phyloP scores from a whole-genome alignment of 1,140 invertebrate genomes.

The Achatina immaculata region DNA sequence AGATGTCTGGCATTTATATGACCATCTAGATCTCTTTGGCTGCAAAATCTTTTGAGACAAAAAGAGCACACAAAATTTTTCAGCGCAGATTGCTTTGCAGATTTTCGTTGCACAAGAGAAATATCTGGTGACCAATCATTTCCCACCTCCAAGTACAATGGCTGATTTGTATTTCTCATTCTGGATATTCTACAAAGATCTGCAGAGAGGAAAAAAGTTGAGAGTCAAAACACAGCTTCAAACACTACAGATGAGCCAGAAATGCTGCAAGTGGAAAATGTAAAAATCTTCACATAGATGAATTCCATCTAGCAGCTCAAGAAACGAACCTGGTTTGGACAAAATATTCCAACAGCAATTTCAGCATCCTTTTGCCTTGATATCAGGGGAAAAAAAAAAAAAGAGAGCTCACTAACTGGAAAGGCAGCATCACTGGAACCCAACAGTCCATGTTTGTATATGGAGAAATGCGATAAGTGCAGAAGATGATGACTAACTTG shows the following conservation, averaged over 20 bases:
- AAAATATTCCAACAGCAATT: no score
- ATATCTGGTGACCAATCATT: not conserved
- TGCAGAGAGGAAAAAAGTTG: conserved; percentile 4
- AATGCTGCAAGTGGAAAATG: not conserved
- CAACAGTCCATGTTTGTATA: no score
- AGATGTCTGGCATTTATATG: conserved; percentile 37
- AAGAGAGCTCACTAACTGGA: no score
- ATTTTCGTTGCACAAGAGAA: not conserved
- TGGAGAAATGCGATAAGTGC: no score
- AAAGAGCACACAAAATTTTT: conserved; percentile 34
- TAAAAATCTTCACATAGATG: no score
- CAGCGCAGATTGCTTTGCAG: not conserved
- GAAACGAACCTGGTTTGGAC: no score
- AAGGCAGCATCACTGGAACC: no score
- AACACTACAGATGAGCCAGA: not conserved
- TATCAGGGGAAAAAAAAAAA: no score
- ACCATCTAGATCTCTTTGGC: conserved; percentile 26
- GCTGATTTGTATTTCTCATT: conserved; percentile 3
- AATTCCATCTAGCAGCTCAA: no score
- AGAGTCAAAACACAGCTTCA: not conserved
- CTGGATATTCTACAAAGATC: not conserved
- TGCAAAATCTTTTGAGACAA: conserved; percentile 35
- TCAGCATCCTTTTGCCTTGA: no score
- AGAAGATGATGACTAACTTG: no score
- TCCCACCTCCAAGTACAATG: not conserved